Conservation (phyloP, 2,113 vertebrate genomes). For the Scophthalmus maximus region DNA sequence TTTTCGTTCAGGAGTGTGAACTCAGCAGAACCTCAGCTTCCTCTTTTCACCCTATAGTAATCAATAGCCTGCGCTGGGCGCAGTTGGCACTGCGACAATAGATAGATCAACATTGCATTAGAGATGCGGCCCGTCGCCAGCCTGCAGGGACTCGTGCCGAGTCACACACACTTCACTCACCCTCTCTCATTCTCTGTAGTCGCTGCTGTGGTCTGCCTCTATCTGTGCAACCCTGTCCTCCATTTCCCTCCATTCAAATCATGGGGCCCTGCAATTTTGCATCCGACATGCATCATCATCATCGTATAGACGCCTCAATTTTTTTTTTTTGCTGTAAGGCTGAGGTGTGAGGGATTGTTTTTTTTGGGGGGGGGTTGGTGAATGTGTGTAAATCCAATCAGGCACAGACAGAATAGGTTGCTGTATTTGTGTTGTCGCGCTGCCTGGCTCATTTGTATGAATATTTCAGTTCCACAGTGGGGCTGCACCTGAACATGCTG, state of each 20-base stretch:
- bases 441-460: constrained; percentile 64
- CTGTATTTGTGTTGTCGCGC: constrained; percentile 48
- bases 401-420: constrained; percentile 10
- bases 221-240: constrained; percentile 15
- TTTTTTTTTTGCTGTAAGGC: background rate
- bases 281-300: constrained; percentile 18
- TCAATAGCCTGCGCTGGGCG: constrained; percentile 55
- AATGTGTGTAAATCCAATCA: constrained; percentile 30
- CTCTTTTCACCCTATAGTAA: constrained; percentile 64
- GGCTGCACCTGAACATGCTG: constrained; percentile 48
- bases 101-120: constrained; percentile 74
- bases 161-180: constrained; percentile 41
- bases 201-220: constrained; percentile 12
- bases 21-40: constrained; percentile 72
- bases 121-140: constrained; percentile 64
- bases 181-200: constrained; percentile 33
- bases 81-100: constrained; percentile 57
- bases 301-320: background rate
- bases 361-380: no score
- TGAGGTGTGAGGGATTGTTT: background rate
- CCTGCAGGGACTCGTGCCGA: constrained; percentile 39
- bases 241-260: constrained; percentile 35
- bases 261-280: constrained; percentile 21
- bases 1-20: constrained; percentile 59
- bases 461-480: constrained; percentile 72